These are phyloP conservation scores for Phlogophora meticulosa DNA, from an alignment of 2,888 invertebrate genomes.

Conservation along the genomic window DNA sequence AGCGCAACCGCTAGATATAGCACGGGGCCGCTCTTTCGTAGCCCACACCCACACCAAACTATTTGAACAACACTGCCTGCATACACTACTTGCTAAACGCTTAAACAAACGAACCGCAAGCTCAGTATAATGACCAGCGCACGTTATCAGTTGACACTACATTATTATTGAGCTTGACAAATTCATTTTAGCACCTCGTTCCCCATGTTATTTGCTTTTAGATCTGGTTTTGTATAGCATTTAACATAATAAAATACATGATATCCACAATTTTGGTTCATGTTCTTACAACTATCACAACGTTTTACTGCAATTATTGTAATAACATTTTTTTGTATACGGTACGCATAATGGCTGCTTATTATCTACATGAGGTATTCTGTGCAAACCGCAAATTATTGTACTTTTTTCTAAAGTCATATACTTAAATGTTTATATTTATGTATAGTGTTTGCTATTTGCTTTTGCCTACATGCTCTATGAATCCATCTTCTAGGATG, in stretches of 20 bases:
- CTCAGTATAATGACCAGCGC: constrained; percentile 74
- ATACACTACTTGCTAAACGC: constrained; percentile 81
- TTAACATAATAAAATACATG: constrained; percentile 1
- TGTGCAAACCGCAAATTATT: constrained; percentile 62
- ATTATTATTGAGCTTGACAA: constrained; percentile 56
- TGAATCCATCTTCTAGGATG: constrained; percentile 62
- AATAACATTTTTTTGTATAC: constrained; percentile 54
- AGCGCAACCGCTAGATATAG: constrained; percentile 85
- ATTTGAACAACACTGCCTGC: constrained; percentile 82
- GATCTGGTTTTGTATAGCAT: background rate
- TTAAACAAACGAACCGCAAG: constrained; percentile 79
- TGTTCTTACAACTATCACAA: constrained; percentile 34
- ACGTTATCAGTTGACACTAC: constrained; percentile 77
- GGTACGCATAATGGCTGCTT: constrained; percentile 37
- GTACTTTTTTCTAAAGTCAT: constrained; percentile 57
- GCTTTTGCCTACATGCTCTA: constrained; percentile 54
- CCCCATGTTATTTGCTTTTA: constrained; percentile 7
- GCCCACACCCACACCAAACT: constrained; percentile 83
- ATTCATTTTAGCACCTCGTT: constrained; percentile 54
- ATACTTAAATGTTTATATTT: constrained; percentile 3
- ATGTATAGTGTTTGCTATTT: constrained; percentile 55
- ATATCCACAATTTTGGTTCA: constrained; percentile 3
- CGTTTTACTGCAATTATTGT: constrained; percentile 48
- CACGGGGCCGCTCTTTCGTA: constrained; percentile 88
- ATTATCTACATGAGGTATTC: constrained; percentile 46